Conservation (phyloP, 1,140 invertebrate genomes). For the Conopomorpha cramerella region DNA sequence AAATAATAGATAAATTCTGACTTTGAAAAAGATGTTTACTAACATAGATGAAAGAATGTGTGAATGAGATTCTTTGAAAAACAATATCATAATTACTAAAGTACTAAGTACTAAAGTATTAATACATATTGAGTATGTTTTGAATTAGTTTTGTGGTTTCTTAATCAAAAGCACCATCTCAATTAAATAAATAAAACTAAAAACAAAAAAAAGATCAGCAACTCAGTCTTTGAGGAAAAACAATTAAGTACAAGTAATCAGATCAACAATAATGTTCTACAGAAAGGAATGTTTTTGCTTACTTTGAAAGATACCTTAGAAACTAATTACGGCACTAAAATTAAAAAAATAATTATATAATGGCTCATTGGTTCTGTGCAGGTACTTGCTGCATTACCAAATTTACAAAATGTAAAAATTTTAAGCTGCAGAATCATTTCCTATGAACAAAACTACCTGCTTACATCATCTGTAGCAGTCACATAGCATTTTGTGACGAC, state of each 20-base stretch:
- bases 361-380: constrained; percentile 40
- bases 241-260: neutral
- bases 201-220: too few relatives aligned
- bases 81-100: neutral
- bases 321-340: too few relatives aligned
- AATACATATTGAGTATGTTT: constrained; percentile 6
- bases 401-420: neutral
- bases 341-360: constrained; percentile 9
- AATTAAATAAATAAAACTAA: neutral
- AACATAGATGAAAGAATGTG: neutral
- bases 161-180: neutral
- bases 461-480: neutral
- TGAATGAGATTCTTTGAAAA: neutral
- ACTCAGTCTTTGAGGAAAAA: neutral
- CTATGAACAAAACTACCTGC: neutral
- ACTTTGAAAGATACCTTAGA: too few relatives aligned
- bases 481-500: neutral
- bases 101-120: neutral
- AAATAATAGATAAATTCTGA: neutral
- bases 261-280: neutral
- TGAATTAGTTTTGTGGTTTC: constrained; percentile 1
- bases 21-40: neutral
- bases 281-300: neutral
- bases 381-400: constrained; percentile 19
- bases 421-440: neutral